Evolutionary conservation across 2,113 vertebrate genomes (phyloP).

Genomic region (Hippopotamus amphibius): DNA sequence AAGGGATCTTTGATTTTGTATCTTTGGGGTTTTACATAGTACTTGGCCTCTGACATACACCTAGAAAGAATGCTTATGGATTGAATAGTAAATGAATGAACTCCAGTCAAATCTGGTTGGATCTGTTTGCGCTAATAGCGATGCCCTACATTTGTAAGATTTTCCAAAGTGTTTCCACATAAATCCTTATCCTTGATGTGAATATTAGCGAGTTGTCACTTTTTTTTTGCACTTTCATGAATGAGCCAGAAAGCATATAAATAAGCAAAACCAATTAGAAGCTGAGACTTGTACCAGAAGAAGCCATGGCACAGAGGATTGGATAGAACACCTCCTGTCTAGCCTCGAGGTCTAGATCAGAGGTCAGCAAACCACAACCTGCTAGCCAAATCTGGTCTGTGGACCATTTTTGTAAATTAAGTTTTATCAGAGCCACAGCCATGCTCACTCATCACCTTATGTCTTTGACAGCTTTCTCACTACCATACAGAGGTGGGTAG

Average conservation of each 20-base stretch:
- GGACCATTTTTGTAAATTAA: background rate
- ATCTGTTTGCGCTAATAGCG: background rate
- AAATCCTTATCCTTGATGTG: background rate
- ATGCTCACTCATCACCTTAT: accelerated
- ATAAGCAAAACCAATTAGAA: background rate
- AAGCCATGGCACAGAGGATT: background rate
- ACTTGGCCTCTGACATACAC: background rate
- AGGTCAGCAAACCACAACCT: background rate
- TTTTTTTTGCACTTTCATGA: background rate
- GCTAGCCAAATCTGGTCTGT: background rate
- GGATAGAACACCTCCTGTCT: too few species aligned
- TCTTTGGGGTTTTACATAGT: background rate
- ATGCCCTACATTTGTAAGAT: background rate
- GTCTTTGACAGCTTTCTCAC: background rate
- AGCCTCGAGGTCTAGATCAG: background rate
- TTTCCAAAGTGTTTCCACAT: background rate
- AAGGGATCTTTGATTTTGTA: background rate
- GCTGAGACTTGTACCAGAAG: background rate
- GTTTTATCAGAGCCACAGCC: background rate
- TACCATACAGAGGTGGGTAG: accelerated
- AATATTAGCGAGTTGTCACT: background rate
- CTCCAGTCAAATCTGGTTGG: too few species aligned
- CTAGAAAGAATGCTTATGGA: background rate
- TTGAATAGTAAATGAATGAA: background rate
- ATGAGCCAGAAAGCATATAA: background rate